These are phyloP conservation scores for Neodiprion lecontei DNA, from an alignment of 1,140 invertebrate species.

Conservation along the genomic window DNA sequence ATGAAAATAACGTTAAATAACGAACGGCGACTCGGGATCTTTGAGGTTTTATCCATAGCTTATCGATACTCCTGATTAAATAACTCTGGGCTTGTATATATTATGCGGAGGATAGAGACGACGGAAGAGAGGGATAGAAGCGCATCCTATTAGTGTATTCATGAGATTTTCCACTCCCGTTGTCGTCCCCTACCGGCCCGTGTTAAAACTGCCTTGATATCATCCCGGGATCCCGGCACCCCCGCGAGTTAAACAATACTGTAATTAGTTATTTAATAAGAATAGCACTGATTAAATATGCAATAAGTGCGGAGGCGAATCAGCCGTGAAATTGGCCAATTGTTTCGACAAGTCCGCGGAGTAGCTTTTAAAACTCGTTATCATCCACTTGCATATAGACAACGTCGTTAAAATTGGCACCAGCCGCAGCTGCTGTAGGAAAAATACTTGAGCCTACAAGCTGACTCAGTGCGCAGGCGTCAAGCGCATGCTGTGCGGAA, in stretches of 20 bases:
- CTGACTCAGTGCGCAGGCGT: no score
- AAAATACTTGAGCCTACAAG: no score
- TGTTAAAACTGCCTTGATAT: neutral
- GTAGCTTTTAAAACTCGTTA: neutral
- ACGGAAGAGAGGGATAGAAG: neutral
- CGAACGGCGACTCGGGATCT: neutral
- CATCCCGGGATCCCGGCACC: neutral
- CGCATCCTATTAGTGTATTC: slow-evolving; percentile 7
- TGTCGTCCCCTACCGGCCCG: neutral
- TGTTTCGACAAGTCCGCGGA: neutral
- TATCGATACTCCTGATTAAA: neutral
- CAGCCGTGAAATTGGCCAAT: slow-evolving; percentile 2
- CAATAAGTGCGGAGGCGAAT: neutral
- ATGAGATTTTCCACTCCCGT: neutral
- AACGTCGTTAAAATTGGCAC: neutral
- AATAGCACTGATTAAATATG: slow-evolving; percentile 1
- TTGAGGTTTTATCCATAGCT: neutral
- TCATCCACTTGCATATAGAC: slow-evolving; percentile 7
- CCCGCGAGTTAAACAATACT: slow-evolving; percentile 1
- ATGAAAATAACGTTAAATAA: neutral
- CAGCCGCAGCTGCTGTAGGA: neutral
- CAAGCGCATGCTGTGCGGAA: no score
- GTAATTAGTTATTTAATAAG: slow-evolving; percentile 8
- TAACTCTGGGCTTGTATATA: neutral
- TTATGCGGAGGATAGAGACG: no score